A percentile compares a stretch with the other conserved stretches of the same genome.
Evolutionary conservation across 2,888 invertebrate species (phyloP).

Genomic region (Automeris io): DNA sequence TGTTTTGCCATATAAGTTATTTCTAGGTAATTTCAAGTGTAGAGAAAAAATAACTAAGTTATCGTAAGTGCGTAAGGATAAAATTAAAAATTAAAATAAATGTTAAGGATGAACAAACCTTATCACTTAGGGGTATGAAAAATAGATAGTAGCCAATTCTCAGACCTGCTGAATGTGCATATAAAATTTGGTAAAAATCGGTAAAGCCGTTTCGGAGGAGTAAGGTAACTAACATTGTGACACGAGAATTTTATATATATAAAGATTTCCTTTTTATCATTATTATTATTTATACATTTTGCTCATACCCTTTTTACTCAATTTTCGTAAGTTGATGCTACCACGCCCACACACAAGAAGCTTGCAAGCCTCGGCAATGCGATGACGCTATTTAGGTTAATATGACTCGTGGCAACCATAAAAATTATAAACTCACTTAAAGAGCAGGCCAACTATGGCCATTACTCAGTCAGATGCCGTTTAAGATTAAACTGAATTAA

Average conservation of each 20-base stretch:
- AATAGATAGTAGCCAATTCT: too few relatives aligned
- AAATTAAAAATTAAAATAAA: too few relatives aligned
- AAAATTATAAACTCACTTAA: constrained; percentile 41
- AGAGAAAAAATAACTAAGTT: neutral
- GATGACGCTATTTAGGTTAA: constrained; percentile 72
- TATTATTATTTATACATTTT: neutral
- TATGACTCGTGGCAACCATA: constrained; percentile 48
- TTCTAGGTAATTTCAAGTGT: too few relatives aligned
- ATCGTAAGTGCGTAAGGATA: neutral
- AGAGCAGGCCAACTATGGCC: constrained; percentile 6
- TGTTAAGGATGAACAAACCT: too few relatives aligned
- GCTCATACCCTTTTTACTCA: neutral
- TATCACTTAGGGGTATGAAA: too few relatives aligned
- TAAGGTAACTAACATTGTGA: too few relatives aligned
- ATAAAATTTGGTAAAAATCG: too few relatives aligned
- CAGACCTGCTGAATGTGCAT: too few relatives aligned
- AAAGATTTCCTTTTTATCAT: neutral
- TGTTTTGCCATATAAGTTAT: too few relatives aligned
- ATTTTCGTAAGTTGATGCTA: constrained; percentile 13
- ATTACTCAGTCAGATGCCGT: neutral
- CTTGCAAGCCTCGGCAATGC: constrained; percentile 36
- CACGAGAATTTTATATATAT: too few relatives aligned
- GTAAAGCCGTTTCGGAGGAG: too few relatives aligned
- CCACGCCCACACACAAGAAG: constrained; percentile 52
- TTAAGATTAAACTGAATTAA: too few relatives aligned